Percentiles rank a stretch among this genome's conserved stretches.
Conservation (phyloP, 53 echinoderm and acorn worm species). For the Holothuria leucospilota region DNA sequence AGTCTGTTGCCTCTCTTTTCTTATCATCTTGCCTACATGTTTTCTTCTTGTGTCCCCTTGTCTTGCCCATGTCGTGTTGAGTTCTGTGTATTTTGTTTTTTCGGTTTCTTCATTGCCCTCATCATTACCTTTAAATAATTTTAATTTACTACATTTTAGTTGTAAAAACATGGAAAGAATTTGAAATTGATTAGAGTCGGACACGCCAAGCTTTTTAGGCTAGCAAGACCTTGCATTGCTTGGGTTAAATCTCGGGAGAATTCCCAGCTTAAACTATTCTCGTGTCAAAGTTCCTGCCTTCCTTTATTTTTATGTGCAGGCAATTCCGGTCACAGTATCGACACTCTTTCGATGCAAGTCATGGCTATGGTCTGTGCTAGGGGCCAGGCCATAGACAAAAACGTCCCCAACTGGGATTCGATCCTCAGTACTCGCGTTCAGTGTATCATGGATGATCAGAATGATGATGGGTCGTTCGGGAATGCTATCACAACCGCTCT, state of each 20-base stretch:
- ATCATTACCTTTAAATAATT: too few relatives aligned
- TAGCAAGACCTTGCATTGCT: too few relatives aligned
- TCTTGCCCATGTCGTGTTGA: too few relatives aligned
- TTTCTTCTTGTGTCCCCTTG: too few relatives aligned
- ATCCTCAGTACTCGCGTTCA: background rate
- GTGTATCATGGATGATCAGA: constrained; percentile 21
- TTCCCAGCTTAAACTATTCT: background rate
- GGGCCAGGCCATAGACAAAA: constrained; percentile 21
- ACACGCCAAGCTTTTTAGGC: too few relatives aligned
- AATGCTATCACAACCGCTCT: constrained; percentile 34
- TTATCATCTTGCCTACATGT: too few relatives aligned
- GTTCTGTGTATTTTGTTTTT: too few relatives aligned
- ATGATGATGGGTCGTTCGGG: constrained; percentile 24
- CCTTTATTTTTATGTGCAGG: background rate
- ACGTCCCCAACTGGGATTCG: constrained; percentile 2
- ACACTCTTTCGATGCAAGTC: constrained; percentile 16
- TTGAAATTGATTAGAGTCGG: too few relatives aligned
- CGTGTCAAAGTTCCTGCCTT: background rate
- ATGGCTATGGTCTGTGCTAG: constrained; percentile 45
- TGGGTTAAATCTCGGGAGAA: background rate
- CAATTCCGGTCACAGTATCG: constrained; percentile 9
- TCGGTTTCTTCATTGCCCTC: too few relatives aligned
- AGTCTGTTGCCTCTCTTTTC: too few relatives aligned
- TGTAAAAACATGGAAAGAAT: too few relatives aligned
- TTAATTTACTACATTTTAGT: too few relatives aligned